Evolutionary conservation across 2,113 vertebrate species (phyloP), one percentile per base, ranked within the genome.

Genomic region (Pituophis catenifer): DNA sequence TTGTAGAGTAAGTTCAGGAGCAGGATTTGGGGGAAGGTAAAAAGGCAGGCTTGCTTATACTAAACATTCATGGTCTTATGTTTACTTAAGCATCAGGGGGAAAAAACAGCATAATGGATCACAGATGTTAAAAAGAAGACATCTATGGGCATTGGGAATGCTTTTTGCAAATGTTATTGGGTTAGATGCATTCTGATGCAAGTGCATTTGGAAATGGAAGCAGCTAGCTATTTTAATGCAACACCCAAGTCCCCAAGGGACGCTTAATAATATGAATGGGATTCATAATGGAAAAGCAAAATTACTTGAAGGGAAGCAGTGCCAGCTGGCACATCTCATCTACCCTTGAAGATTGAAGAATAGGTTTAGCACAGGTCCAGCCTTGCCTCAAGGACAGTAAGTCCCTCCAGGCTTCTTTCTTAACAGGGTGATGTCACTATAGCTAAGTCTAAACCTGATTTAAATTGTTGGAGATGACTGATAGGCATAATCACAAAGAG

Each of bases 31-130:
- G 2, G 13, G 86, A 50, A 23, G 65, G 54, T 12, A 10, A 52
- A 5, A 75, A 33, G 17, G 33, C 33, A 52, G 90, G 29, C 12
- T 89, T 95, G 96, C 9, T 92, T 93, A 57, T 90, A 95, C 87
- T 75, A 91, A 96, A 93, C 91, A 88, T 96, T 96, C 94, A 93
- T 94, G 96, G 48, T 94, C 96, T 97, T 96, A 95, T 97, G 75
- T 97, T 97, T 97, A 95, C 94, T 93, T n/a, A 95, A 95, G 93
- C 96, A 91, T 92, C 94, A 97, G 94, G 21, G 21, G 8, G 24
- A 95, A 97, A 96, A 96, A 96, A 95, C 96, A 93, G 85, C 87
- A 26, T 95, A 95, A 92, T 93, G 55, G 92, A 93, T 94, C 91
- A 91, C 93, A 96, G 93, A 95, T 93, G 93, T 93, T 92, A 85